phyloP scores from a whole-genome alignment of 2,797 vertebrate genomes.

The Spondyliosoma cantharus region DNA sequence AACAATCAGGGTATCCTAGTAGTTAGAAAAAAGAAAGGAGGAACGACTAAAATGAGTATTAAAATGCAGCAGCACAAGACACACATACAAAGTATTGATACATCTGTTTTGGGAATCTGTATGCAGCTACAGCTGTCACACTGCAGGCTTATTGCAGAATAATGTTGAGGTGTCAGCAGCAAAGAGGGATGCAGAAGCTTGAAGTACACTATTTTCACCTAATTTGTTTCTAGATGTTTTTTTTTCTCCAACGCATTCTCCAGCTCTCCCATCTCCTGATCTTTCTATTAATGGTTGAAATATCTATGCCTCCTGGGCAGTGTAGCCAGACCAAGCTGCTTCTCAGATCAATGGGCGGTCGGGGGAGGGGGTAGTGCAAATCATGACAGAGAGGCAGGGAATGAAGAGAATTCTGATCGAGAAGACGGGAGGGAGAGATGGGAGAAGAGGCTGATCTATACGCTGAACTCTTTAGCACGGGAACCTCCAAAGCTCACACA shows the following conservation, averaged over 20 bases:
- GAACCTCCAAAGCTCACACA: conserved; percentile 50
- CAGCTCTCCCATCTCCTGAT: neutral
- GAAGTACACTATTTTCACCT: neutral
- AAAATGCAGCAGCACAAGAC: neutral
- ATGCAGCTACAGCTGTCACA: neutral
- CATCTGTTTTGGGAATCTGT: conserved; percentile 7
- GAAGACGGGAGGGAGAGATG: conserved; percentile 36
- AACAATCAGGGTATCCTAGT: neutral
- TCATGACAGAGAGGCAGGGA: conserved; percentile 37
- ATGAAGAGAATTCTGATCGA: conserved; percentile 44
- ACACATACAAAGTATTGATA: neutral
- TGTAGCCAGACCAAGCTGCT: conserved; percentile 30
- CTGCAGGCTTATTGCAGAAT: conserved; percentile 17
- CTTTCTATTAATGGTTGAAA: conserved; percentile 30
- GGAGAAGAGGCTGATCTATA: conserved; percentile 62
- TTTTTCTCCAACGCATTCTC: neutral
- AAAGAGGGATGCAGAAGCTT: conserved; percentile 18
- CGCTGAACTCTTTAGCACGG: conserved; percentile 56
- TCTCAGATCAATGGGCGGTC: conserved; percentile 44
- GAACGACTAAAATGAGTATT: neutral
- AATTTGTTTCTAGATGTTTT: conserved; percentile 4
- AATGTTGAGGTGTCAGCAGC: conserved; percentile 11
- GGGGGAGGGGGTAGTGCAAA: conserved; percentile 27
- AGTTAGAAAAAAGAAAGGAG: neutral
- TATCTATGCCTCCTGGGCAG: conserved; percentile 43